Conservation (phyloP, 2,888 invertebrate genomes). For the Petrolisthes cinctipes region DNA sequence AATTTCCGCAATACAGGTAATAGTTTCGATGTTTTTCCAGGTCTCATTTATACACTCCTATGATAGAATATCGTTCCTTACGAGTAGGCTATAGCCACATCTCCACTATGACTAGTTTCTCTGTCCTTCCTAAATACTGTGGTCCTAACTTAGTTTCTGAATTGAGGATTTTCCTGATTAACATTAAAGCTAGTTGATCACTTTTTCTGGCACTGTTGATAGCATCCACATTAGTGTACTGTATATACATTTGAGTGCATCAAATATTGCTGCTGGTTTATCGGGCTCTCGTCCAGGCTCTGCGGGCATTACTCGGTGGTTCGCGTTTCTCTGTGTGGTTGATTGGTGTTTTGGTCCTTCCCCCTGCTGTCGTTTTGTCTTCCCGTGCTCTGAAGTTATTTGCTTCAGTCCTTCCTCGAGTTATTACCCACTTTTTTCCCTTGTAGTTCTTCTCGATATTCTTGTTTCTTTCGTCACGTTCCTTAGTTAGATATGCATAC, state of each 20-base stretch:
- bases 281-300: too few species aligned
- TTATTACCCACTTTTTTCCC: background rate
- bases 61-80: background rate
- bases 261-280: too few species aligned
- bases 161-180: slow-evolving; percentile 2
- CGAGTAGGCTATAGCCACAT: background rate
- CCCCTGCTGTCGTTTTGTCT: background rate
- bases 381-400: background rate
- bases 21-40: background rate
- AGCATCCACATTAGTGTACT: background rate
- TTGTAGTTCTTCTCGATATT: background rate
- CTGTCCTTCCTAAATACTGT: background rate
- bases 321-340: too few species aligned
- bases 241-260: background rate
- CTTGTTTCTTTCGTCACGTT: background rate
- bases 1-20: background rate
- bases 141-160: background rate
- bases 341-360: background rate
- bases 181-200: background rate
- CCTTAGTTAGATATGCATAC: background rate
- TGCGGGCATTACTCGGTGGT: too few species aligned
- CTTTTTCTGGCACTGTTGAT: background rate
- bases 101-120: background rate
- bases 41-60: background rate
- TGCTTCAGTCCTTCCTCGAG: background rate